A percentile compares a stretch with the other conserved stretches of the same genome.
Evolutionary conservation across 53 echinoderm and acorn worm species (phyloP).

Genomic region (Henricia sp.): DNA sequence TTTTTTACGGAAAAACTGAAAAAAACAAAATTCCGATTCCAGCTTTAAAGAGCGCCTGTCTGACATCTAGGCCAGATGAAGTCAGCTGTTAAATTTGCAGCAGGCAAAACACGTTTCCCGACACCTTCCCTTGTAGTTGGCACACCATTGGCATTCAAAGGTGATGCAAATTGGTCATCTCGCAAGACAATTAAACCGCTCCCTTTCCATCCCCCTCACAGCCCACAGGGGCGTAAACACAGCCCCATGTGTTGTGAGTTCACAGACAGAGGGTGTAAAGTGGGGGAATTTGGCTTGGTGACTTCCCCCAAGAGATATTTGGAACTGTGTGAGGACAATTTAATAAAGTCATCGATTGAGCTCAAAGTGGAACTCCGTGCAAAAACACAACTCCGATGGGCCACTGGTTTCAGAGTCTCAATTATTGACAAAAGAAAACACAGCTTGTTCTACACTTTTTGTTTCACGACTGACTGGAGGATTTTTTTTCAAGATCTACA

Average conservation of each 20-base stretch:
- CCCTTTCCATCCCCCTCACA: slow-evolving; percentile 19
- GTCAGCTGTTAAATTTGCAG: too few relatives aligned
- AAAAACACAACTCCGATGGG: slow-evolving; percentile 7
- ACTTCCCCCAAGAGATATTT: slow-evolving; percentile 57
- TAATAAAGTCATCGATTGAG: slow-evolving; percentile 49
- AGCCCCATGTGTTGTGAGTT: not conserved
- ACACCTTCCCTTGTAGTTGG: not conserved
- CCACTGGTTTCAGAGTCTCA: not conserved
- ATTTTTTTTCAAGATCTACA: too few relatives aligned
- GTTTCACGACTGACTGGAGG: too few relatives aligned
- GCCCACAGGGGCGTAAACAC: slow-evolving; percentile 19
- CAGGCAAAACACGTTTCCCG: not conserved
- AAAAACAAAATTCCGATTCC: too few relatives aligned
- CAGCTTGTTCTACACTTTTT: not conserved
- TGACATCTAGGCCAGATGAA: too few relatives aligned
- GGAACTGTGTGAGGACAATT: slow-evolving; percentile 17
- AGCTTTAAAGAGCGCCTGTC: too few relatives aligned
- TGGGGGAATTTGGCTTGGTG: not conserved
- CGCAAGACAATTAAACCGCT: slow-evolving; percentile 19
- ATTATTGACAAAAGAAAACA: not conserved
- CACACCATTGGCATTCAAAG: slow-evolving; percentile 15
- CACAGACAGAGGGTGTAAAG: not conserved
- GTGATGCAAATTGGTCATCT: not conserved
- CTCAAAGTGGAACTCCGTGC: not conserved
- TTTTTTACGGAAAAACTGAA: too few relatives aligned